A percentile compares a stretch with the other conserved stretches of the same genome.
These are phyloP conservation scores for Syrista parreyssii DNA, from an alignment of 2,888 invertebrate species.

Conservation along the genomic window DNA sequence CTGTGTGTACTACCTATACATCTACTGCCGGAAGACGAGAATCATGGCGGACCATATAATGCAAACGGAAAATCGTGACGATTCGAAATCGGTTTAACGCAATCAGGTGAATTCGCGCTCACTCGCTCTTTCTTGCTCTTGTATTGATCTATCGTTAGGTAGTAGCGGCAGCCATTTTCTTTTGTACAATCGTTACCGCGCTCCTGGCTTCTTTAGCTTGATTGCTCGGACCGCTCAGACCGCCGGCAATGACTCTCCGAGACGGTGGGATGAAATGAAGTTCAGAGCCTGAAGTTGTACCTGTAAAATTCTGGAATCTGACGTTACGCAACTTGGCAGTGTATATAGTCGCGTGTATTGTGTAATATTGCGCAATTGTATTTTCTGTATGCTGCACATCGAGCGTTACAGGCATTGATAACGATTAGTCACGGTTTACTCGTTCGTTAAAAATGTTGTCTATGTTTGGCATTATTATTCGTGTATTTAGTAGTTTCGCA, in stretches of 20 bases:
- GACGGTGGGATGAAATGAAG: not conserved
- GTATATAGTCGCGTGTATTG: not conserved
- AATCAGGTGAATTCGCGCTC: not conserved
- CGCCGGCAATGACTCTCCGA: not conserved
- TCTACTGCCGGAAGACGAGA: not conserved
- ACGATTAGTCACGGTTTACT: not conserved
- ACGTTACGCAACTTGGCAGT: not conserved
- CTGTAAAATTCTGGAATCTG: not conserved
- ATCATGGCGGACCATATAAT: not conserved
- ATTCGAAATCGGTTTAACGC: not conserved
- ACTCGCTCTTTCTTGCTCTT: not conserved
- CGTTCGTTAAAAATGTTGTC: not conserved
- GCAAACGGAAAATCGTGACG: not conserved
- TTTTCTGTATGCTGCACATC: not conserved
- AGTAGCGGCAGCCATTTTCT: not conserved
- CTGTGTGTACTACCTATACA: not conserved
- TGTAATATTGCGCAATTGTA: not conserved
- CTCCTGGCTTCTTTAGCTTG: not conserved
- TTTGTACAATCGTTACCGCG: not conserved
- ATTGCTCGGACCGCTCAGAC: not conserved
- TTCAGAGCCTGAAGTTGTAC: not conserved
- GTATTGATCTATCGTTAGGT: not conserved
- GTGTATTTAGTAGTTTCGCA: too few species aligned
- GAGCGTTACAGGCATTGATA: too few species aligned
- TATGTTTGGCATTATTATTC: too few species aligned